Conservation (phyloP, 2,113 vertebrate genomes). For the Protomyctophum bolini region DNA sequence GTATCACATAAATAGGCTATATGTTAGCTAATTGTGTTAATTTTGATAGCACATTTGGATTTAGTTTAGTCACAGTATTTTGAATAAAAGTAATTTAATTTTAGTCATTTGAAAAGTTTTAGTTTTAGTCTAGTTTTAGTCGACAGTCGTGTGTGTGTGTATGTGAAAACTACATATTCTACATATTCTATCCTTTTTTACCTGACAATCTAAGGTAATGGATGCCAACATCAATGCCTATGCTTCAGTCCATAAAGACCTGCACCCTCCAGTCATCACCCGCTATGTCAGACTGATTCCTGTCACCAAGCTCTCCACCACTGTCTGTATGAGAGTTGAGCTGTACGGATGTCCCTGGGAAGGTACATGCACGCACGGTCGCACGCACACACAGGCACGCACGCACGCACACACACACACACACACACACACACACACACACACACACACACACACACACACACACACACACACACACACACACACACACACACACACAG, state of each 20-base stretch:
- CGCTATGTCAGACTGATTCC: slow-evolving; percentile 87
- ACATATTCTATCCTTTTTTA: neutral
- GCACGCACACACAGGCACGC: neutral
- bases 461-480: too few relatives aligned
- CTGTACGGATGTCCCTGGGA: slow-evolving; percentile 90
- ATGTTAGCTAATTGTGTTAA: too few relatives aligned
- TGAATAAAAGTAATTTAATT: too few relatives aligned
- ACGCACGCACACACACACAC: neutral
- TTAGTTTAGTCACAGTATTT: too few relatives aligned
- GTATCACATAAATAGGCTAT: too few relatives aligned
- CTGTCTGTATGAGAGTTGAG: slow-evolving; percentile 91
- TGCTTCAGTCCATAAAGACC: slow-evolving; percentile 83
- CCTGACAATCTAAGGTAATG: slow-evolving; percentile 74
- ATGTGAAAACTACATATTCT: neutral
- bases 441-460: neutral
- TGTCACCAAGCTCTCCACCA: slow-evolving; percentile 80
- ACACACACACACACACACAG: neutral
- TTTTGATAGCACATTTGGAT: too few relatives aligned
- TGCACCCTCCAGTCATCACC: slow-evolving; percentile 85
- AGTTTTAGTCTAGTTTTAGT: too few relatives aligned
- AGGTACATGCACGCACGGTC: slow-evolving; percentile 65
- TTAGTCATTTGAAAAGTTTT: too few relatives aligned
- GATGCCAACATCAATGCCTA: slow-evolving; percentile 85
- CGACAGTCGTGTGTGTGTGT: too few relatives aligned
- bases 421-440: neutral